These are phyloP conservation scores for Centruroides vittatus DNA, from an alignment of 1,140 invertebrate genomes.

Conservation along the genomic window DNA sequence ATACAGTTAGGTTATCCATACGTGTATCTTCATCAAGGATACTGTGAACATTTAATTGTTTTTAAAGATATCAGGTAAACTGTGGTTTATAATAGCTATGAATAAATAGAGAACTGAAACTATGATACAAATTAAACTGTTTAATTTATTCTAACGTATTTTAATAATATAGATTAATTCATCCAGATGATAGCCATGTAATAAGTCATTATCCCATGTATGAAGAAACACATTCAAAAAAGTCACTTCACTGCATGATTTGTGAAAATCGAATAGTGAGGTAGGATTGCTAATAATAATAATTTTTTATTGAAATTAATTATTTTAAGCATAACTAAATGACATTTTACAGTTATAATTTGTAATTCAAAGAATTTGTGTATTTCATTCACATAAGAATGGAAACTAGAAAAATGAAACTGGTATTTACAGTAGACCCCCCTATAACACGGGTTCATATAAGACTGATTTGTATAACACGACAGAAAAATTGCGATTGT, in stretches of 20 bases:
- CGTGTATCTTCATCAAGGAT: conserved; percentile 74
- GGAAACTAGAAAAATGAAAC: too few relatives aligned
- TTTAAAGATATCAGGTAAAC: conserved; percentile 49
- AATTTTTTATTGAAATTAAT: too few relatives aligned
- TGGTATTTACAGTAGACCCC: too few relatives aligned
- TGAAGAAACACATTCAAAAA: neutral
- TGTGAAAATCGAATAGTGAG: neutral
- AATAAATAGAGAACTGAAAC: neutral
- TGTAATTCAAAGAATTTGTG: too few relatives aligned
- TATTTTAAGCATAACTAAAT: too few relatives aligned
- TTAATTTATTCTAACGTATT: neutral
- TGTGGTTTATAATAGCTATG: neutral
- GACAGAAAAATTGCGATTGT: too few relatives aligned
- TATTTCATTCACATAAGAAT: too few relatives aligned
- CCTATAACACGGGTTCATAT: too few relatives aligned
- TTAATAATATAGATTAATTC: neutral
- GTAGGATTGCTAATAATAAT: too few relatives aligned
- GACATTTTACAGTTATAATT: too few relatives aligned
- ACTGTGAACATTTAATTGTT: conserved; percentile 70
- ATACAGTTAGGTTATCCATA: conserved; percentile 58
- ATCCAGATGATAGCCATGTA: neutral
- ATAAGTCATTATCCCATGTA: neutral
- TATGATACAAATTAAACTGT: neutral
- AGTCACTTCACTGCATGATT: neutral
- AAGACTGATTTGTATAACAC: too few relatives aligned